Evolutionary conservation across 2,113 vertebrate genomes (phyloP), one percentile per base, ranked within the genome.

Genomic region (Phyllostomus discolor): DNA sequence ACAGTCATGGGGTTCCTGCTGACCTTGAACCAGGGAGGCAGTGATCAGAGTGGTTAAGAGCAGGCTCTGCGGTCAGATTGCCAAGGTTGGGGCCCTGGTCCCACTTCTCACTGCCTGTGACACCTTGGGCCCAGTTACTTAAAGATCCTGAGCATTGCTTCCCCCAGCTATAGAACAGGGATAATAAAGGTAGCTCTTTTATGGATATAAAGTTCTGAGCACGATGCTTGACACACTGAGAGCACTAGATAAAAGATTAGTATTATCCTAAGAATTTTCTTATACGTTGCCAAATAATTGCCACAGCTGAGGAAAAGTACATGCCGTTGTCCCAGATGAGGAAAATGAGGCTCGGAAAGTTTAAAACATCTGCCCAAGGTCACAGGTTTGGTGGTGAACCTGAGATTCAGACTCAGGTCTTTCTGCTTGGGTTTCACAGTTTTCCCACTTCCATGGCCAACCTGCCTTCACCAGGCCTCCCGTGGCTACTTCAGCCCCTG

Each of bases 121-220:
- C 83, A 88, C 57, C 50, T 95, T 90, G 50, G 20, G 22, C 35
- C 35, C 94, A 95, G 70, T 93, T 93, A 94, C 50, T 85, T 54
- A 57, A 94, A 90, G 50, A 59, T 52, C 24, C 7, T 35, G 91
- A 70, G 81, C 15, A 35, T 31, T 95, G 66, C 46, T 81, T 95
- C 79, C 48, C 48, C 93, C n/a, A 83, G 50, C 62, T 91, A 41
- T 93, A 92, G 89, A 35, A 48, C 46, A 83, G 20, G 85, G 50
- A 87, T 50, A 59, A 78, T 78, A 81, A 84, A 33, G 10, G 28
- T n/a, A 76, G 38, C 20, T 80, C 22, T 67, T 86, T 91, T 91
- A 70, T 50, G 79, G 72, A 48, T 83, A 38, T 24, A 38, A 57
- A 66, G 41, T 41, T 41, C 41, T 70, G 24, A 94, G 72, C 78